Evolutionary conservation across 2,797 vertebrate genomes (phyloP), one percentile per base, ranked within the genome.

Genomic region (Eulemur rubriventer): DNA sequence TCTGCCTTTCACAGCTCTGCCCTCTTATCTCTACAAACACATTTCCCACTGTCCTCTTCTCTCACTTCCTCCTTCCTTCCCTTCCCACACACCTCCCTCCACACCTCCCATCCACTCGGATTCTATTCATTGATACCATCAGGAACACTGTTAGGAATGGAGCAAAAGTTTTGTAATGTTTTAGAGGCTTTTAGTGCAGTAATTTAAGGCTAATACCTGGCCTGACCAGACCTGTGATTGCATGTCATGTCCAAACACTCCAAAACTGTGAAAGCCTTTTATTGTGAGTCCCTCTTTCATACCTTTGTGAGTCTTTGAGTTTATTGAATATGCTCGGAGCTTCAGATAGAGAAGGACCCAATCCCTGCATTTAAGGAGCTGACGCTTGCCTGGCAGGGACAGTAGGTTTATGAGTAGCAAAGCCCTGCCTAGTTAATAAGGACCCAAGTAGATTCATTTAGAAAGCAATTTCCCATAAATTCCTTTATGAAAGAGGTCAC

Each of bases 391-490:
- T 72, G 28, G 4, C 12, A 80, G 41, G n/a, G 33, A 52, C 8
- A 78, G 16, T 55, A 24, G 17, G 6, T 38, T 72, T 43, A 33
- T 50, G 65, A 90, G 43, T 46, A 93, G 33, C 52, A 91, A 35
- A 35, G 6, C 12, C 89, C 55, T 89, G 38, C 18, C 22, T 48
- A 48, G 13, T 90, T 91, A 79, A 65, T 85, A 41, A 72, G 48
- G 30, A 95, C 41, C 33, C 69, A 95, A 86, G 10, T 16, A 80
- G 33, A 95, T 82, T 92, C 59, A 82, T 41, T 85, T 72, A 95
- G 70, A 78, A 85, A n/a, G 20, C 10, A 78, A 63, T 72, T 90
- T 73, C 28, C 43, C 57, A 92, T 73, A 67, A 93, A 73, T 67
- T 17, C 2, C 16, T 46, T 67, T 79, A 63, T 78, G 28, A 80